A percentile compares a stretch with the other conserved stretches of the same genome.
Evolutionary conservation across 2,797 vertebrate species (phyloP).

Genomic region (Gymnopithys bicolor): DNA sequence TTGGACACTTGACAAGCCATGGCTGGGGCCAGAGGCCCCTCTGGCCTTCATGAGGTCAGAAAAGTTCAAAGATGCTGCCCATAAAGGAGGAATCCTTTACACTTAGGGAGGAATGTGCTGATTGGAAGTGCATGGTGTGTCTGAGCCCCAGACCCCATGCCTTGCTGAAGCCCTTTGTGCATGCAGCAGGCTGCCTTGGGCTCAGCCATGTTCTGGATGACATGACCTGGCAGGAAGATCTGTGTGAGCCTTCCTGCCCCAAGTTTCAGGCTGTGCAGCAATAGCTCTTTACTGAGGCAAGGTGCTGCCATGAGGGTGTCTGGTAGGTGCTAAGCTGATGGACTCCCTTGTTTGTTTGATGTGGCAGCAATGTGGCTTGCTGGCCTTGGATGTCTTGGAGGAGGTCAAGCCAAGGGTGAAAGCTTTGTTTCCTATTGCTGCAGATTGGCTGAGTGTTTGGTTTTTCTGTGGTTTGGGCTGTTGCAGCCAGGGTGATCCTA

Average conservation of each 20-base stretch:
- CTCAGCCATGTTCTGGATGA: not conserved
- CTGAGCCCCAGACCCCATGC: not conserved
- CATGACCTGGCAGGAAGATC: not conserved
- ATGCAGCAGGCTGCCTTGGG: not conserved
- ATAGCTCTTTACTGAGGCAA: not conserved
- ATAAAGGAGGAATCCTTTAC: not conserved
- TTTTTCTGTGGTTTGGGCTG: conserved; percentile 77
- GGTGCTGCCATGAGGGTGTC: not conserved
- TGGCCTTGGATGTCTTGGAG: conserved; percentile 38
- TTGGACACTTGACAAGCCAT: not conserved
- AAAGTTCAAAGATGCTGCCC: not conserved
- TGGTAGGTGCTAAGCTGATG: not conserved
- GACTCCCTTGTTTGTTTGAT: not conserved
- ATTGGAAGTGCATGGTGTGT: not conserved
- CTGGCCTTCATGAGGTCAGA: not conserved
- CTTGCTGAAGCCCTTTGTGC: not conserved
- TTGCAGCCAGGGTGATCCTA: conserved; percentile 81
- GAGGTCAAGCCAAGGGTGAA: conserved; percentile 43
- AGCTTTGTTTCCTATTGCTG: conserved; percentile 63
- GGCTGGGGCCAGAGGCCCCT: not conserved
- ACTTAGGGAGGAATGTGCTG: not conserved
- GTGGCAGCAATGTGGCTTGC: not conserved
- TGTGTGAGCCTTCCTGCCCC: not conserved
- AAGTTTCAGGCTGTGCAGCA: not conserved
- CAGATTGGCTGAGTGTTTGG: conserved; percentile 75